These are phyloP conservation scores for Cheirogaleus medius DNA, from an alignment of 2,113 vertebrate genomes.

Conservation along the genomic window DNA sequence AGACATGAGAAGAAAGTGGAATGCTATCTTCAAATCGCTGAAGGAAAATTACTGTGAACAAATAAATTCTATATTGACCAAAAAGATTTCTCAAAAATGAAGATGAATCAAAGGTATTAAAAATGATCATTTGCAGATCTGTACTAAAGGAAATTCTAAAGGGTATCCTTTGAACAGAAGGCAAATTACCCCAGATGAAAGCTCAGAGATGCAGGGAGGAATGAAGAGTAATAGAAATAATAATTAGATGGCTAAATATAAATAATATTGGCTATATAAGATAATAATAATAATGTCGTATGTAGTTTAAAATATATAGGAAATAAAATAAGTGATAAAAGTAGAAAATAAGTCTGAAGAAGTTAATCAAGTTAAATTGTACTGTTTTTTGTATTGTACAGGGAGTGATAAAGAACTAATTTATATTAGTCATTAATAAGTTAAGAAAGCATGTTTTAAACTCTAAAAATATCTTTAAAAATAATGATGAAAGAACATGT, in stretches of 20 bases:
- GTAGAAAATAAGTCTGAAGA: conserved; percentile 2
- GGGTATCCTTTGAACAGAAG: not conserved
- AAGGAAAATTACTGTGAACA: not conserved
- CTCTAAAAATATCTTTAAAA: not conserved
- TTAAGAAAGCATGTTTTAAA: not conserved
- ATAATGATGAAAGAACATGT: not conserved
- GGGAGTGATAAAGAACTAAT: not conserved
- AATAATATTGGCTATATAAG: not conserved
- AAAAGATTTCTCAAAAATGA: not conserved
- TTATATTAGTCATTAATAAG: not conserved
- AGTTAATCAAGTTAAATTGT: conserved; percentile 6
- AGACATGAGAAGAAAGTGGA: not conserved
- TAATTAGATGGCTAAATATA: not conserved
- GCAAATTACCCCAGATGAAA: not conserved
- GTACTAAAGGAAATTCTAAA: not conserved
- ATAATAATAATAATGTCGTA: not conserved
- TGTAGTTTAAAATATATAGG: conserved; percentile 10
- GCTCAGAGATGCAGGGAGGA: not conserved
- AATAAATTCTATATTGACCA: not conserved
- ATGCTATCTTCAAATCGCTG: not conserved
- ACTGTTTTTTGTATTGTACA: not conserved
- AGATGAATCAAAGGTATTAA: not conserved
- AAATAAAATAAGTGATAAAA: conserved; percentile 2
- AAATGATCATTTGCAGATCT: not conserved
- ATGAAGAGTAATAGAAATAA: not conserved